phyloP scores from a whole-genome alignment of 23 tunicate species.

The Ascidia mentula region DNA sequence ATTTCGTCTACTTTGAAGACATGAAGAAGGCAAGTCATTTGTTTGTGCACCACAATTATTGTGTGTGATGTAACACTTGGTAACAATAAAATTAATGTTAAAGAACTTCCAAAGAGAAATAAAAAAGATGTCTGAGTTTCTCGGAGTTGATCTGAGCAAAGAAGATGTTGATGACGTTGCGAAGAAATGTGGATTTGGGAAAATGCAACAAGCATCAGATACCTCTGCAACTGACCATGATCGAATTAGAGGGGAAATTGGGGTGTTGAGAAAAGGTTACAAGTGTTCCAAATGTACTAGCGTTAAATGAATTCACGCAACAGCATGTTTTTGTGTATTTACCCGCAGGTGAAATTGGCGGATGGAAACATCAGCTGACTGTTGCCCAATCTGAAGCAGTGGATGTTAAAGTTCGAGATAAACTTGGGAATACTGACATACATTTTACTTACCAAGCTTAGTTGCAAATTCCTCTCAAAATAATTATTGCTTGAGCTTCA shows the following conservation, averaged over 20 bases:
- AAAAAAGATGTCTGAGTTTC: background rate
- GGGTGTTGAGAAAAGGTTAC: background rate
- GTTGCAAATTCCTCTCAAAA: background rate
- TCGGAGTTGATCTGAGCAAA: background rate
- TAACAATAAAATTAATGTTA: too few relatives aligned
- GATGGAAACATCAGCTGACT: constrained; percentile 19
- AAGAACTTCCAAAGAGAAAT: background rate
- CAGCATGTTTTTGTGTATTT: background rate
- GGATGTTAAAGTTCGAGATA: constrained; percentile 9
- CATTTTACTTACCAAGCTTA: constrained; percentile 16
- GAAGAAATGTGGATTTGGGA: background rate
- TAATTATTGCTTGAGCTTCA: too few relatives aligned
- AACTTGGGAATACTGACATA: constrained; percentile 19
- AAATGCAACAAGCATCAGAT: background rate
- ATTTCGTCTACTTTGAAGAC: constrained; percentile 39
- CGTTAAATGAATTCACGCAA: too few relatives aligned
- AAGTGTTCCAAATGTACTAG: too few relatives aligned
- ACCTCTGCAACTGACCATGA: background rate
- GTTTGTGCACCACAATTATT: too few relatives aligned
- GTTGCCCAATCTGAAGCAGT: constrained; percentile 17
- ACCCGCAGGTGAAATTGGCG: constrained; percentile 14
- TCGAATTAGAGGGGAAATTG: background rate
- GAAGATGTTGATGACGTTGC: background rate
- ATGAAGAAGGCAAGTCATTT: constrained; percentile 56
- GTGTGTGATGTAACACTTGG: too few relatives aligned